Percentiles rank a stretch among this genome's conserved stretches.
phyloP scores from a whole-genome alignment of 2,888 invertebrate genomes.

The Diaphora mendica region DNA sequence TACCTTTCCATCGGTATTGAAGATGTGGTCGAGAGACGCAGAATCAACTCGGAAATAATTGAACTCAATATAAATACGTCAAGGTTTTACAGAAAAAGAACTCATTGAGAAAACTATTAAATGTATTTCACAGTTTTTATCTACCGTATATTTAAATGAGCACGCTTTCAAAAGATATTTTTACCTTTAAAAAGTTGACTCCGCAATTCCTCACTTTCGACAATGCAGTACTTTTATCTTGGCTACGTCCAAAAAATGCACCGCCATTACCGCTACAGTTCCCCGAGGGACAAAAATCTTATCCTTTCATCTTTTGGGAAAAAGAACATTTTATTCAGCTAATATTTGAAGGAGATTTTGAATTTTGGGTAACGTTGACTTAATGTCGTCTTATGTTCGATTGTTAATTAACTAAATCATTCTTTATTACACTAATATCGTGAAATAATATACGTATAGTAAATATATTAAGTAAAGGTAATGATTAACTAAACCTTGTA shows the following conservation, averaged over 20 bases:
- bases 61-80: slow-evolving; percentile 22
- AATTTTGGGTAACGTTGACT: slow-evolving; percentile 19
- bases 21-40: slow-evolving; percentile 12
- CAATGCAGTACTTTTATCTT: slow-evolving; percentile 62
- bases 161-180: slow-evolving; percentile 49
- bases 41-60: slow-evolving; percentile 23
- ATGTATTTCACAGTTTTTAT: slow-evolving; percentile 46
- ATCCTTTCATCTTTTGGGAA: slow-evolving; percentile 51
- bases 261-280: slow-evolving; percentile 54
- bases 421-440: too few relatives aligned
- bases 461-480: too few relatives aligned
- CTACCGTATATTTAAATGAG: slow-evolving; percentile 33
- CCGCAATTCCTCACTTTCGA: slow-evolving; percentile 56
- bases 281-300: slow-evolving; percentile 48
- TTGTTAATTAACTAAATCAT: slow-evolving; percentile 23
- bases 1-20: slow-evolving; percentile 19
- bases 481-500: too few relatives aligned
- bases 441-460: too few relatives aligned
- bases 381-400: slow-evolving; percentile 19
- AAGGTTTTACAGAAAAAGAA: slow-evolving; percentile 12
- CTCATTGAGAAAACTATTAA: slow-evolving; percentile 15
- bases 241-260: slow-evolving; percentile 60
- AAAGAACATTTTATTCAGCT: slow-evolving; percentile 54
- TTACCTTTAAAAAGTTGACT: slow-evolving; percentile 58
- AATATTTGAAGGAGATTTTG: slow-evolving; percentile 40